phyloP scores from a whole-genome alignment of 92 coral and sea anemone species.

The Blastomussa wellsi region DNA sequence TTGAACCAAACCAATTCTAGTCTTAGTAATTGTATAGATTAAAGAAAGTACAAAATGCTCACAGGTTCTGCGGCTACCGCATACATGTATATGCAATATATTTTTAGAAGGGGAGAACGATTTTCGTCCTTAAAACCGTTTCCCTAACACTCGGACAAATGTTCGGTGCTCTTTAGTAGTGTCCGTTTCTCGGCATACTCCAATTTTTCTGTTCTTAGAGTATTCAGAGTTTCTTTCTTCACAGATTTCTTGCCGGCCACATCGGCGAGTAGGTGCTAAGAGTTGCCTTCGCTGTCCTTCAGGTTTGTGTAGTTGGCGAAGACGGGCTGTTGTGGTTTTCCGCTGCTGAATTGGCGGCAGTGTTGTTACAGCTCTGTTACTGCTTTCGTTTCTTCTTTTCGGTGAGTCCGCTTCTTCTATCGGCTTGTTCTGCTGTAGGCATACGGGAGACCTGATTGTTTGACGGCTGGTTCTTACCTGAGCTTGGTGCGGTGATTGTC shows the following conservation, averaged over 20 bases:
- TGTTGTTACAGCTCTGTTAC: neutral
- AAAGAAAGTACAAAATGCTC: neutral
- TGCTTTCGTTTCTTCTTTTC: neutral
- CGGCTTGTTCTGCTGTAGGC: neutral
- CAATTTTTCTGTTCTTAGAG: neutral
- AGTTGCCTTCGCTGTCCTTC: neutral
- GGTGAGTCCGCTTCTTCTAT: neutral
- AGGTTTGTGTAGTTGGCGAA: neutral
- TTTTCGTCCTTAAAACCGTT: slow-evolving; percentile 6
- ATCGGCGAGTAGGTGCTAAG: neutral
- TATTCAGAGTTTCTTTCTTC: neutral
- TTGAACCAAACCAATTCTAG: neutral
- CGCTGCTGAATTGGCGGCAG: neutral
- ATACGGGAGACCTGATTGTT: neutral
- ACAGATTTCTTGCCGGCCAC: slow-evolving; percentile 5
- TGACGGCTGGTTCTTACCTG: neutral
- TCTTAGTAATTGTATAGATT: neutral
- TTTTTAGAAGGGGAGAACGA: neutral
- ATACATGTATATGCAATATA: too few relatives aligned
- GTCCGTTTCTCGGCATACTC: neutral
- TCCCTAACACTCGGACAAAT: neutral
- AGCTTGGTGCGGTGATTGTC: neutral
- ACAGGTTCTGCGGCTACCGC: neutral
- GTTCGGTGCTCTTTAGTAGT: neutral
- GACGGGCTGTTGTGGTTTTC: neutral